Base-by-base conservation (phyloP, 1,140 invertebrate genomes). In the Orius insidiosus region DNA sequence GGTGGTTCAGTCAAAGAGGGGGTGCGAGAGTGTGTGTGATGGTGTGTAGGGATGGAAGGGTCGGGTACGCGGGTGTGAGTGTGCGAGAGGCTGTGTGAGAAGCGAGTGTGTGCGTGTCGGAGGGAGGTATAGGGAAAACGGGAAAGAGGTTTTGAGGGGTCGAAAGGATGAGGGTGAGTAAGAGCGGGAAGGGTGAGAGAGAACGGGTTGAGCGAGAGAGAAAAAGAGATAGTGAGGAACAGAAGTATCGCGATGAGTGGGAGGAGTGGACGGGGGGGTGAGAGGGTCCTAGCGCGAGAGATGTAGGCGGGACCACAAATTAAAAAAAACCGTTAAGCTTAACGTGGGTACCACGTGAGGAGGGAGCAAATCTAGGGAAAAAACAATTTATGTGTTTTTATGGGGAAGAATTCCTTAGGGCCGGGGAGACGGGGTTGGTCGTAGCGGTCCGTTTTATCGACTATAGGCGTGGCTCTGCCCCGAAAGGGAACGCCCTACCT, bases 311-410 rank as follows among this genome's bases (percentile, higher is more conserved):
- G 35, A 40, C 11, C 11, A 40, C 24, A 24, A 24, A 24, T 24
- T 24, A 24, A 24, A 24, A 24, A 24, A 24, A 24, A 24, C 24
- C 24, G 24, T 24, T 24, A 24, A 24, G 24, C 24, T 24, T 24
- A 24, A 24, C 24, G 24, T 24, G 24, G 24, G 24, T 7, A 24
- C 24, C 24, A 24, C 24, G 24, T 24, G 24, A 24, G 24, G 24
- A 24, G 24, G 24, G 24, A 24, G 24, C 24, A 24, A 24, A 24
- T 24, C 24, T 24, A 40, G 11, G 38, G 38, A 10, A 18, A 38
- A 40, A 40, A 40, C 38, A 40, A 40, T 40, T 40, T 40, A 18
- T 40, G 38, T 40, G 11, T 40, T 40, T 40, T 15, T 18, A 18
- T 40, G 38, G 38, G 38, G 38, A 10, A 10, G 16, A 16, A 10